Base-by-base conservation (phyloP, 2,888 invertebrate species). In the Punctoribates punctum region DNA sequence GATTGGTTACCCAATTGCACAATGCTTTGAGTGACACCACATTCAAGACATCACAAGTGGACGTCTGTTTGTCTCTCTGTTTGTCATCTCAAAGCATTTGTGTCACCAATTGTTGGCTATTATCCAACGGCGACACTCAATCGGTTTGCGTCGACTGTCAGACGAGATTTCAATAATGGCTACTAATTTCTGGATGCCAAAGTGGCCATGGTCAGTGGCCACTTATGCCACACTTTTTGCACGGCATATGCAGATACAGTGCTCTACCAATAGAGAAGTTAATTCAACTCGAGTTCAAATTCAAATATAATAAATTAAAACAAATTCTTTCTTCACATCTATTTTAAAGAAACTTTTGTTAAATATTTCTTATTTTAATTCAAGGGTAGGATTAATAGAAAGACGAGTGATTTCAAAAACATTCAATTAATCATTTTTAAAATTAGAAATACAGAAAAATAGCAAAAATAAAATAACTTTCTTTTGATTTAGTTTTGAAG, bases 101-200 rank as follows among this genome's bases (percentile, higher is more conserved):
- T 29, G 34, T 5, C 17, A 20, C 65, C 65, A 20, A 34, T n/a
- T 38, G 38, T 17, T 17, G 29, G 65, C 1, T 34, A 23, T 15
- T 15, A 6, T n/a, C 11, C 51, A 51, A 51, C 2, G 51, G n/a
- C 29, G 65, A 38, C 34, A 38, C 34, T 65, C 17, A 34, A 20
- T 25, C 17, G 25, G 3, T 65, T 34, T 5, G 8, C 62, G 23
- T 48, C 25, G 25, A 57, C 13, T 57, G 57, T 25, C 57, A 6
- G 2, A 3, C 3, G 4, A 34, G 3, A 34, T 34, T 34, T 34
- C 34, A 34, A 65, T 29, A 38, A 20, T 65, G n/a, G 38, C 65
- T 65, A 65, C 65, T 65, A 65, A 65, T n/a, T 65, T 65, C 65
- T 34, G 65, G 51, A 74, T 27, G 25, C 51, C 57, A 57, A 13